Conservation (phyloP, 2,113 vertebrate genomes). For the Heterotilapia buettikoferi region DNA sequence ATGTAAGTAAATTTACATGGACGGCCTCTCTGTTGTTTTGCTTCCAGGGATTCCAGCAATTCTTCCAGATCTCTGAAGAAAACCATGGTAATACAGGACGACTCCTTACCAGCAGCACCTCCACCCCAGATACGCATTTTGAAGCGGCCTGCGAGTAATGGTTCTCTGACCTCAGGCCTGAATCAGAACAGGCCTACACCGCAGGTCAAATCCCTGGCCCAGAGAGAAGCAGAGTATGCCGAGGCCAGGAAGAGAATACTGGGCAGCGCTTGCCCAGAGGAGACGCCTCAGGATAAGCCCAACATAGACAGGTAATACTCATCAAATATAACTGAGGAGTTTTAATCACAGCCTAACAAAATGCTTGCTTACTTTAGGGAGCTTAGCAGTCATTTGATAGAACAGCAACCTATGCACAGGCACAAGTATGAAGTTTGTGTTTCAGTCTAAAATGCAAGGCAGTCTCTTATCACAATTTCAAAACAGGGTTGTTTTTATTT, state of each 20-base stretch:
- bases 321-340: background rate
- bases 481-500: background rate
- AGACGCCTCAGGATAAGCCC: slow-evolving; percentile 87
- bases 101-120: slow-evolving; percentile 82
- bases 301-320: slow-evolving; percentile 77
- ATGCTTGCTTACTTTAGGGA: background rate
- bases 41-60: slow-evolving; percentile 77
- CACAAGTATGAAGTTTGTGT: background rate
- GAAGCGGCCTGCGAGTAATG: slow-evolving; percentile 91
- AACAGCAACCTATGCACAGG: background rate
- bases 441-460: background rate
- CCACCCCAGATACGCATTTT: slow-evolving; percentile 94
- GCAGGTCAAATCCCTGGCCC: slow-evolving; percentile 90
- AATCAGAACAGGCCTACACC: slow-evolving; percentile 79
- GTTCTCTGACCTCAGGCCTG: slow-evolving; percentile 76
- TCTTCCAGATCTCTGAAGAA: slow-evolving; percentile 77
- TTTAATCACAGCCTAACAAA: background rate
- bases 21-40: background rate
- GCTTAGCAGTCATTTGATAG: background rate
- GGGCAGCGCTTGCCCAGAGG: slow-evolving; percentile 91
- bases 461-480: background rate
- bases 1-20: background rate
- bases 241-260: slow-evolving; percentile 94
- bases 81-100: slow-evolving; percentile 92
- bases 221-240: slow-evolving; percentile 94